Evolutionary conservation across 2,797 vertebrate species (phyloP).

Genomic region (Pseudochirops cupreus): DNA sequence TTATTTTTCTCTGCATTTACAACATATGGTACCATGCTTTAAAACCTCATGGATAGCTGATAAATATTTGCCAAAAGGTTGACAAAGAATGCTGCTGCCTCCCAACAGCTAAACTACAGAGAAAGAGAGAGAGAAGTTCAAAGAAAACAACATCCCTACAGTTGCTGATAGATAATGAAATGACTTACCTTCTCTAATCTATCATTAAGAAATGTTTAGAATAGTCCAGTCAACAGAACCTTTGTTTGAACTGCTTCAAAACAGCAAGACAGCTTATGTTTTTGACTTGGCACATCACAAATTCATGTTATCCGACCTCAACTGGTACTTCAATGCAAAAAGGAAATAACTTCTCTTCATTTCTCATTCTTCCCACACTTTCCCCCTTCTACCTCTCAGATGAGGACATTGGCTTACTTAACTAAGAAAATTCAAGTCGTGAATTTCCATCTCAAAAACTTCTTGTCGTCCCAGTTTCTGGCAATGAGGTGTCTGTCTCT

Average conservation of each 20-base stretch:
- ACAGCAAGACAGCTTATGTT: not conserved
- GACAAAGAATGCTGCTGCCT: slow-evolving; percentile 11
- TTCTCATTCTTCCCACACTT: not conserved
- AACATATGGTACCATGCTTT: not conserved
- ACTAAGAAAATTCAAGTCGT: not conserved
- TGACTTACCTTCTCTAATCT: slow-evolving; percentile 16
- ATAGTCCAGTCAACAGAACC: not conserved
- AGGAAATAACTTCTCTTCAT: not conserved
- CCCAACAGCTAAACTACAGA: not conserved
- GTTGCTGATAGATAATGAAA: not conserved
- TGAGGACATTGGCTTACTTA: not conserved
- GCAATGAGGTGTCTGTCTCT: not conserved
- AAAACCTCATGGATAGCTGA: not conserved
- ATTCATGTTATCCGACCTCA: not conserved
- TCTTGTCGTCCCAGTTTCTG: not conserved
- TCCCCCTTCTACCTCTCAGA: not conserved
- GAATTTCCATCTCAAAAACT: not conserved
- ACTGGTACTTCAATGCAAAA: not conserved
- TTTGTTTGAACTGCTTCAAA: not conserved
- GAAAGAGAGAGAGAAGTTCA: too few species aligned
- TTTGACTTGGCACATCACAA: not conserved
- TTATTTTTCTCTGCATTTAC: not conserved
- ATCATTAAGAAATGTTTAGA: slow-evolving; percentile 10
- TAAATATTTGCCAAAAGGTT: not conserved
- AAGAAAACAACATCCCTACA: not conserved